These are phyloP conservation scores for Xyliphius kryptos DNA, from an alignment of 2,113 vertebrate species.

Conservation along the genomic window DNA sequence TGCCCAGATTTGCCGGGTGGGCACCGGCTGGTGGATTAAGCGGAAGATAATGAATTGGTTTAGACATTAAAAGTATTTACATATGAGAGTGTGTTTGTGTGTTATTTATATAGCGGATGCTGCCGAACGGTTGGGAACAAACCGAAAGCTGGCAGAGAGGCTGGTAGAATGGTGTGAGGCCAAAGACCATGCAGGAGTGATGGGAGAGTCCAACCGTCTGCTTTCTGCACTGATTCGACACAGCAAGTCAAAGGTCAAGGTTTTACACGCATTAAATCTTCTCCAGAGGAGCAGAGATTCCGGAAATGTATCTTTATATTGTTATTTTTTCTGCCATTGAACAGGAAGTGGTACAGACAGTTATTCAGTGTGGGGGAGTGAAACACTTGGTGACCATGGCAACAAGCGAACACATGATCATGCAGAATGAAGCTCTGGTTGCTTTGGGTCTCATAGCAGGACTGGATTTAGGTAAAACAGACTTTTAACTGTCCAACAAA, in stretches of 20 bases:
- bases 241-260: constrained; percentile 92
- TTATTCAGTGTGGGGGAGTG: constrained; percentile 87
- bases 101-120: constrained; percentile 73
- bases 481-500: no score
- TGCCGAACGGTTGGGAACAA: constrained; percentile 92
- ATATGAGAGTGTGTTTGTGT: no score
- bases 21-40: no score
- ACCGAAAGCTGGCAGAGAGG: constrained; percentile 81
- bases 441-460: constrained; percentile 89
- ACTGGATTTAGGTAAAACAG: constrained; percentile 86
- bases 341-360: constrained; percentile 89
- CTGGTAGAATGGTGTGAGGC: constrained; percentile 98
- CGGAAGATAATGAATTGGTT: no score
- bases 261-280: neutral
- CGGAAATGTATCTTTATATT: no score
- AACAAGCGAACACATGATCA: constrained; percentile 96
- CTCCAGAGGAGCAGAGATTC: neutral
- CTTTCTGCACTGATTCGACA: constrained; percentile 94
- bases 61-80: no score
- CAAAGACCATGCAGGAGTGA: constrained; percentile 95
- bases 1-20: no score
- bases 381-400: constrained; percentile 96
- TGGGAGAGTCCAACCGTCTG: constrained; percentile 96
- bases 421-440: constrained; percentile 98
- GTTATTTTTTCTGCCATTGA: no score